Percentiles rank a stretch among this genome's conserved stretches.
Evolutionary conservation across 2,888 invertebrate species (phyloP).

Genomic region (Heliothis peltigera): DNA sequence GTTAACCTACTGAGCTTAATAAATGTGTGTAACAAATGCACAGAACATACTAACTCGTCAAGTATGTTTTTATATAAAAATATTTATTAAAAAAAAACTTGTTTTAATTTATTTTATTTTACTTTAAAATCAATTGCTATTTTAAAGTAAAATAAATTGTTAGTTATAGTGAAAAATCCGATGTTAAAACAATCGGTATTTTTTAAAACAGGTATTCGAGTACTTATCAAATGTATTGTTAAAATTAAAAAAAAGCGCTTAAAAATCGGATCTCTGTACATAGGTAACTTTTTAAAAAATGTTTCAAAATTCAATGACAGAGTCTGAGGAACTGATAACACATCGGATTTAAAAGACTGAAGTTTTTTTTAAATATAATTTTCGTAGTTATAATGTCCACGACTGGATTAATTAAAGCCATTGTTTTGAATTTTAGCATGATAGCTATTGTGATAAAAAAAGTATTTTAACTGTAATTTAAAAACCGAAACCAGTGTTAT

Average conservation of each 20-base stretch:
- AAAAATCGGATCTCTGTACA: slow-evolving; percentile 62
- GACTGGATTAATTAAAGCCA: slow-evolving; percentile 78
- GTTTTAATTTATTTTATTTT: slow-evolving; percentile 77
- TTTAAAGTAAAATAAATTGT: slow-evolving; percentile 74
- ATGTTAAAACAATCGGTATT: slow-evolving; percentile 76
- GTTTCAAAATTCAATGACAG: slow-evolving; percentile 59
- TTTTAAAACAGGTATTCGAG: slow-evolving; percentile 69
- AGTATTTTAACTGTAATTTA: slow-evolving; percentile 82
- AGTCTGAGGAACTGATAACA: slow-evolving; percentile 71
- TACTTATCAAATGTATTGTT: slow-evolving; percentile 58
- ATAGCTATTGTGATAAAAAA: slow-evolving; percentile 84
- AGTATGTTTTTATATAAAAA: slow-evolving; percentile 69
- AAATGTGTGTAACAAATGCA: slow-evolving; percentile 70
- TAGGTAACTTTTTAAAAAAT: slow-evolving; percentile 54
- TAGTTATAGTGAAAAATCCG: slow-evolving; percentile 77
- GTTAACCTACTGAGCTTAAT: slow-evolving; percentile 69
- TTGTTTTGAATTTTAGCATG: slow-evolving; percentile 79
- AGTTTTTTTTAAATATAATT: slow-evolving; percentile 74
- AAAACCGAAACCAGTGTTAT: slow-evolving; percentile 70
- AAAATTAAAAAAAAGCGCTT: slow-evolving; percentile 58
- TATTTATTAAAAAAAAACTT: slow-evolving; percentile 81
- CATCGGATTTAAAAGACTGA: slow-evolving; percentile 87
- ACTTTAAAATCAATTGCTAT: slow-evolving; percentile 69
- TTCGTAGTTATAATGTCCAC: slow-evolving; percentile 80
- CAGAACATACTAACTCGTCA: slow-evolving; percentile 73